Evolutionary conservation across 2,888 invertebrate genomes (phyloP).

Genomic region (Phania funesta): DNA sequence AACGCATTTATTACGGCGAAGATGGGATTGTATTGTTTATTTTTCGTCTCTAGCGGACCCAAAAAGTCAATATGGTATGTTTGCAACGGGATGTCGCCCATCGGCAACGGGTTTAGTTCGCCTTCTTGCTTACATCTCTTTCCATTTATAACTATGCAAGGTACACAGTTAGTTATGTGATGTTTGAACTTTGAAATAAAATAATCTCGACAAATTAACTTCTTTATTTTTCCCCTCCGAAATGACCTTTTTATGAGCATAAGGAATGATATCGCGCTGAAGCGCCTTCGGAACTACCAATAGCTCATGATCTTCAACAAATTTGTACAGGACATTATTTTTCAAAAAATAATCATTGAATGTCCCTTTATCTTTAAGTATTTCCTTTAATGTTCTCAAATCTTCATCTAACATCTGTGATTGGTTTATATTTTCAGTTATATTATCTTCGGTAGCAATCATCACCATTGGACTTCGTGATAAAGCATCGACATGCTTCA

Average conservation of each 20-base stretch:
- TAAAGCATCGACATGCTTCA: conserved; percentile 61
- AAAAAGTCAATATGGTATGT: conserved; percentile 44
- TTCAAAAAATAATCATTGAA: conserved; percentile 30
- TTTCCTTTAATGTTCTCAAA: conserved; percentile 51
- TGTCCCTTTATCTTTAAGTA: conserved; percentile 19
- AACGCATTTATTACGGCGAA: neutral
- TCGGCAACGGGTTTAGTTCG: conserved; percentile 45
- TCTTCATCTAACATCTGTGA: conserved; percentile 55
- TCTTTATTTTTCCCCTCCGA: conserved; percentile 51
- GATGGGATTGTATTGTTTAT: conserved; percentile 11
- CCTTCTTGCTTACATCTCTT: conserved; percentile 57
- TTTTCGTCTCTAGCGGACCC: conserved; percentile 13
- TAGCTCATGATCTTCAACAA: conserved; percentile 38
- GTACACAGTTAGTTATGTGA: conserved; percentile 41
- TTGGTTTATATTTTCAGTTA: conserved; percentile 17
- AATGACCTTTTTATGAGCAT: conserved; percentile 45
- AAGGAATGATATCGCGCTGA: conserved; percentile 37
- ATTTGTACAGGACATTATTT: conserved; percentile 34
- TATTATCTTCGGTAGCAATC: conserved; percentile 12
- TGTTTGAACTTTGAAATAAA: conserved; percentile 49
- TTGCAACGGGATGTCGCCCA: conserved; percentile 51
- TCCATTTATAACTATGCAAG: conserved; percentile 37
- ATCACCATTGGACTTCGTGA: conserved; percentile 59
- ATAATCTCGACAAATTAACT: conserved; percentile 27
- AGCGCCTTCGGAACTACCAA: conserved; percentile 38